A percentile compares a stretch with the other conserved stretches of the same genome.
Conservation (phyloP, 1,140 invertebrate species). For the Diorhabda elongata region DNA sequence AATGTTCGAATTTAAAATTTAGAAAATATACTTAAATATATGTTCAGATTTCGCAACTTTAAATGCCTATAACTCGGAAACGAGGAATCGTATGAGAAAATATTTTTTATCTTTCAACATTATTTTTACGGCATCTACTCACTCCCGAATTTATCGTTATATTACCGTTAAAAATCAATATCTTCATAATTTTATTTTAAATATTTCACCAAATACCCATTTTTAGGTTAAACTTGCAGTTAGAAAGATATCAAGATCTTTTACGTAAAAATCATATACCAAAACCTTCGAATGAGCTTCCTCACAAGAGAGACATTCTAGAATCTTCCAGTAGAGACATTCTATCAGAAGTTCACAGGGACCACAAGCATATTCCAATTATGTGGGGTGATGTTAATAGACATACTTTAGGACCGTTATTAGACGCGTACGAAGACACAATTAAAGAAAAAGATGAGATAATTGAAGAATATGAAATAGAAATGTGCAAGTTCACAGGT, state of each 20-base stretch:
- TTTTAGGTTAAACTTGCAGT: slow-evolving; percentile 59
- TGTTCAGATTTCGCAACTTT: no score
- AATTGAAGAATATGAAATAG: slow-evolving; percentile 56
- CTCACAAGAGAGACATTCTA: slow-evolving; percentile 30
- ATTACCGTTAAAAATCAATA: no score
- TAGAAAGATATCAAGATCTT: slow-evolving; percentile 64
- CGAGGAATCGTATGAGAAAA: no score
- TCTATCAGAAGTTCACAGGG: slow-evolving; percentile 35
- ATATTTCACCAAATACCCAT: background rate
- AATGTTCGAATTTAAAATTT: no score
- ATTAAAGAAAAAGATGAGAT: slow-evolving; percentile 63
- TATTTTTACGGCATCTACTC: no score
- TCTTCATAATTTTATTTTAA: no score
- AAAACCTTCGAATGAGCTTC: slow-evolving; percentile 12
- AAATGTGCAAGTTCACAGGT: slow-evolving; percentile 58
- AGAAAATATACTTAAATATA: no score
- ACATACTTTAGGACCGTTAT: slow-evolving; percentile 55
- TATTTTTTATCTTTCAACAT: no score
- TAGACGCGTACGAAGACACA: slow-evolving; percentile 65
- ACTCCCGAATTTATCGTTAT: no score
- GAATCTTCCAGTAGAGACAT: slow-evolving; percentile 23
- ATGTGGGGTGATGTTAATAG: slow-evolving; percentile 55
- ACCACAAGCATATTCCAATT: slow-evolving; percentile 40
- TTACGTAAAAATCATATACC: slow-evolving; percentile 44
- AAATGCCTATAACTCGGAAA: no score